Evolutionary conservation across 2,888 invertebrate genomes (phyloP).

Genomic region (Athetis lepigone): DNA sequence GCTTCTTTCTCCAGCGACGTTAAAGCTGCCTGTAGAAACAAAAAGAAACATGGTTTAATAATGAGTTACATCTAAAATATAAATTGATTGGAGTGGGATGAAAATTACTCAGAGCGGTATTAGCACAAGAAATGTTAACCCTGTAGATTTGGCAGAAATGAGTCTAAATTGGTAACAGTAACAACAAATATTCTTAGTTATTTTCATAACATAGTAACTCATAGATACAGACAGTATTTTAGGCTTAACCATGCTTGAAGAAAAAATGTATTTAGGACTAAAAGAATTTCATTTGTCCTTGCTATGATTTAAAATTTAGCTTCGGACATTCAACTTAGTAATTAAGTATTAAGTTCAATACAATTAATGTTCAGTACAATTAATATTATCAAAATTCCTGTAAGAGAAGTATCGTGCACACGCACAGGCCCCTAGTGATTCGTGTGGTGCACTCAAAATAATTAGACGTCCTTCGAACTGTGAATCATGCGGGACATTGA

Average conservation of each 20-base stretch:
- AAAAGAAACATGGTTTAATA: conserved; percentile 38
- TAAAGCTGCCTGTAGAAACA: conserved; percentile 84
- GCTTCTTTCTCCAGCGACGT: conserved; percentile 89
- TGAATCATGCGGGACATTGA: conserved; percentile 47
- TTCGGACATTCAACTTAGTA: background rate
- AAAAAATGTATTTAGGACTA: background rate
- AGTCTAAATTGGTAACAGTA: background rate
- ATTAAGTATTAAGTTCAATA: too few species aligned
- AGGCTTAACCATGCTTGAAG: background rate
- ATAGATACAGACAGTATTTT: background rate
- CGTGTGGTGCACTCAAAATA: conserved; percentile 69
- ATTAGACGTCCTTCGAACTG: conserved; percentile 67
- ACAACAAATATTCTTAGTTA: background rate
- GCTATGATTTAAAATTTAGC: background rate
- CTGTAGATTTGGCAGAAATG: conserved; percentile 1
- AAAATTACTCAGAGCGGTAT: conserved; percentile 8
- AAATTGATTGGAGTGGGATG: conserved; percentile 15
- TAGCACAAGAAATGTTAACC: conserved; percentile 15
- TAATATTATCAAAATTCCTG: conserved; percentile 41
- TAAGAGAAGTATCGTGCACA: conserved; percentile 35
- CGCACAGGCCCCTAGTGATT: conserved; percentile 54
- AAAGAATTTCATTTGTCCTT: background rate
- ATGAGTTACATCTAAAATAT: background rate
- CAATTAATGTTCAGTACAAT: conserved; percentile 19
- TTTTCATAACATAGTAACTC: background rate